These are phyloP conservation scores for Pimephales promelas DNA, from an alignment of 2,113 vertebrate species.

Conservation along the genomic window DNA sequence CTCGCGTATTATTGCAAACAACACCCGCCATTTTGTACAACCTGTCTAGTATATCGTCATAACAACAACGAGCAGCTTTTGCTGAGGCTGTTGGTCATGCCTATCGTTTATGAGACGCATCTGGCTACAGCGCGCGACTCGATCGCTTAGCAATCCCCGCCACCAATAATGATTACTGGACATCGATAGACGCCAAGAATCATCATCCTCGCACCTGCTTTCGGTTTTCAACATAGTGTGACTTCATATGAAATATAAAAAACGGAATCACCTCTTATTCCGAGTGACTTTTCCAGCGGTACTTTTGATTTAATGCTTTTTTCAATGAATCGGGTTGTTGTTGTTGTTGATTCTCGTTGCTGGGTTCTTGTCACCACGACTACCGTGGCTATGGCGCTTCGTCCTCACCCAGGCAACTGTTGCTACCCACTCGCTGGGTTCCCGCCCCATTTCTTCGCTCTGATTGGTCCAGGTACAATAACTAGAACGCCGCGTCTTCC, in stretches of 20 bases:
- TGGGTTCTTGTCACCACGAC: conserved; percentile 97
- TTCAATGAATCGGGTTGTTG: conserved; percentile 78
- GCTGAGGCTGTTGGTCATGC: conserved; percentile 66
- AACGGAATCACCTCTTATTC: conserved; percentile 74
- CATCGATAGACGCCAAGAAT: conserved; percentile 52
- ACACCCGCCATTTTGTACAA: conserved; percentile 85
- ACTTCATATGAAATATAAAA: conserved; percentile 58
- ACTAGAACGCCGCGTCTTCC: conserved; percentile 59
- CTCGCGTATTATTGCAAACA: conserved; percentile 68
- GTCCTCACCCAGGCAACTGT: conserved; percentile 99
- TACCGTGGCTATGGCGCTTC: conserved; percentile 98
- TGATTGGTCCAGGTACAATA: conserved; percentile 65
- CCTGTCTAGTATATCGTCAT: conserved; percentile 80
- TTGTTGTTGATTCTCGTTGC: conserved; percentile 97
- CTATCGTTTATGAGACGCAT: conserved; percentile 21
- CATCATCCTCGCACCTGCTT: conserved; percentile 60
- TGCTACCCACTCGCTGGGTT: conserved; percentile 88
- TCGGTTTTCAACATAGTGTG: conserved; percentile 62
- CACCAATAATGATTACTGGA: conserved; percentile 69
- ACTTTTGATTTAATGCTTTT: conserved; percentile 70
- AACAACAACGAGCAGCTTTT: conserved; percentile 80
- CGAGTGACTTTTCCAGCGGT: conserved; percentile 71
- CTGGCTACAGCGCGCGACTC: conserved; percentile 30
- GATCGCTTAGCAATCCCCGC: conserved; percentile 56
- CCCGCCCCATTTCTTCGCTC: conserved; percentile 65